These are phyloP conservation scores for Molothrus aeneus DNA, from an alignment of 2,797 vertebrate species.

Conservation along the genomic window DNA sequence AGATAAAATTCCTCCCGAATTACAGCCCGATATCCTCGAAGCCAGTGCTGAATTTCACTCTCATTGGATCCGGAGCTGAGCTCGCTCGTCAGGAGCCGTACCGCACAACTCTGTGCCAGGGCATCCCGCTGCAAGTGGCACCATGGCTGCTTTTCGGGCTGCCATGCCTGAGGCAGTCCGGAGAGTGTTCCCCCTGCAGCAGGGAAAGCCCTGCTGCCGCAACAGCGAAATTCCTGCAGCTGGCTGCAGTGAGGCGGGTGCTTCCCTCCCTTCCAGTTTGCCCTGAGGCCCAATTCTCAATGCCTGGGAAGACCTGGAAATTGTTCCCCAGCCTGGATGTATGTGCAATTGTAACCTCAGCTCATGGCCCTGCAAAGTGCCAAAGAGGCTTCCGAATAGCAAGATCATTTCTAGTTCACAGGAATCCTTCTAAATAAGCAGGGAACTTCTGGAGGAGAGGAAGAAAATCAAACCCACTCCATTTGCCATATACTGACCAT, in stretches of 20 bases:
- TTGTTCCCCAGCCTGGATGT: neutral
- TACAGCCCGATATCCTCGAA: neutral
- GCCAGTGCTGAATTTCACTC: conserved; percentile 21
- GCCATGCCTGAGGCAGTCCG: rapidly evolving
- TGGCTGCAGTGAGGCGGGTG: neutral
- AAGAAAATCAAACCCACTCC: neutral
- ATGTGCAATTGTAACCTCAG: neutral
- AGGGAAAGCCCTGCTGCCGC: neutral
- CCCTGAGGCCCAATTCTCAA: neutral
- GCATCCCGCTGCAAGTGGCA: neutral
- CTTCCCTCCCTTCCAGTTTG: neutral
- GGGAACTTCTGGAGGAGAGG: neutral
- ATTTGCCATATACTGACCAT: neutral
- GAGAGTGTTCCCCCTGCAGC: neutral
- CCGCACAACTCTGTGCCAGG: rapidly evolving
- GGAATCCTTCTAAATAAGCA: neutral
- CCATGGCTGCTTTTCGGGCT: neutral
- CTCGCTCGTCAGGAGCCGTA: neutral
- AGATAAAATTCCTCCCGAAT: conserved; percentile 53
- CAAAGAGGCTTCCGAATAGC: rapidly evolving
- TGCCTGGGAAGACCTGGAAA: neutral
- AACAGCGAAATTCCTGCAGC: neutral
- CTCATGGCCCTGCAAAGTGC: neutral
- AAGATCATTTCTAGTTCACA: neutral
- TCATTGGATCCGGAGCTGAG: neutral